A percentile compares a stretch with the other conserved stretches of the same genome.
Evolutionary conservation across 2,797 vertebrate genomes (phyloP).

Genomic region (Nasua narica): DNA sequence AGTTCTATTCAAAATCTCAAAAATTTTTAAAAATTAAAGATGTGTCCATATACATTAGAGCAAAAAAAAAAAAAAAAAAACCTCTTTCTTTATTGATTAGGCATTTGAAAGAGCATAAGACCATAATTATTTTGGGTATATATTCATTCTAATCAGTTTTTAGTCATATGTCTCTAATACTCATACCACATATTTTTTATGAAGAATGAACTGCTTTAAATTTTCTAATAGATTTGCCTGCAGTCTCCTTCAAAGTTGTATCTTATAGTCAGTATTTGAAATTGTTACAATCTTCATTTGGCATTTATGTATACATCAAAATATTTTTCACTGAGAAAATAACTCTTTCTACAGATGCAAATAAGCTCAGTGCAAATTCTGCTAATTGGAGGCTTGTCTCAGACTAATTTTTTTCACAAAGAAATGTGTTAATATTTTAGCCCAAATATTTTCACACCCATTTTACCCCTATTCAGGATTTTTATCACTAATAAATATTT

Average conservation of each 20-base stretch:
- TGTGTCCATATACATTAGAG: background rate
- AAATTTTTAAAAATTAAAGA: slow-evolving; percentile 34
- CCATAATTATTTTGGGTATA: background rate
- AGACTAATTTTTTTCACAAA: background rate
- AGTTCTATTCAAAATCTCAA: background rate
- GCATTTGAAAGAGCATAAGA: background rate
- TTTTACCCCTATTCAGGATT: background rate
- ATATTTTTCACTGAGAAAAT: slow-evolving; percentile 32
- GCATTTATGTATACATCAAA: background rate
- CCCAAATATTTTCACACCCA: background rate
- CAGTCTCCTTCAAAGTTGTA: background rate
- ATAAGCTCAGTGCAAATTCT: background rate
- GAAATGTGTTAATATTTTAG: slow-evolving; percentile 26
- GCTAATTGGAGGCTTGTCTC: background rate
- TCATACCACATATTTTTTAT: background rate
- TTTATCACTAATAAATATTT: slow-evolving; percentile 31
- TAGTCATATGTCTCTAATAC: background rate
- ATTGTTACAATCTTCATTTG: background rate
- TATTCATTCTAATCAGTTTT: background rate
- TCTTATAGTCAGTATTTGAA: slow-evolving; percentile 30
- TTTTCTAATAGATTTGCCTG: background rate
- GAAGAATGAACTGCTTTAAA: slow-evolving; percentile 16
- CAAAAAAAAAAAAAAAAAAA: background rate
- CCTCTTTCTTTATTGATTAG: background rate
- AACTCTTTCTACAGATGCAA: background rate